Evolutionary conservation across 1,140 invertebrate genomes (phyloP).

Genomic region (Nasonia giraulti): DNA sequence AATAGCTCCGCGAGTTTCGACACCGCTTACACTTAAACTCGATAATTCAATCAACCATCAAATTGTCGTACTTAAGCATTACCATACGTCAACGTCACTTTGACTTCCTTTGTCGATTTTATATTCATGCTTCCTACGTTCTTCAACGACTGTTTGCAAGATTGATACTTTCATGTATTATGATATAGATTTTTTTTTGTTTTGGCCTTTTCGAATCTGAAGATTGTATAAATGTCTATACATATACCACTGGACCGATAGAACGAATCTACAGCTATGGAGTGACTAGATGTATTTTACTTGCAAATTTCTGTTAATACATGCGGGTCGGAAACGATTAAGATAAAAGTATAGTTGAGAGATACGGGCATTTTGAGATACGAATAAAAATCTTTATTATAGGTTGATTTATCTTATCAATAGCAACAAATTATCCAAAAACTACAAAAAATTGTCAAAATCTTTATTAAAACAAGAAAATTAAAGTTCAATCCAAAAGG

Average conservation of each 20-base stretch:
- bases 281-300: background rate
- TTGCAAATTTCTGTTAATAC: background rate
- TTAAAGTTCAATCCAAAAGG: no score
- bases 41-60: slow-evolving; percentile 44
- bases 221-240: background rate
- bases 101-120: slow-evolving; percentile 40
- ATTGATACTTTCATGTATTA: background rate
- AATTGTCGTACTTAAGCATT: slow-evolving; percentile 42
- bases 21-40: slow-evolving; percentile 25
- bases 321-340: background rate
- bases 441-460: no score
- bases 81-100: slow-evolving; percentile 45
- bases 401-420: no score
- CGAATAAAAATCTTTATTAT: no score
- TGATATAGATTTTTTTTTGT: no score
- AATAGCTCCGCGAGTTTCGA: slow-evolving; percentile 12
- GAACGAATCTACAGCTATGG: background rate
- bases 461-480: no score
- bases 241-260: no score
- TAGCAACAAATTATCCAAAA: no score
- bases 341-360: no score
- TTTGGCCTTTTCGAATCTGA: background rate
- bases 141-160: background rate
- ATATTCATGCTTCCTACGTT: slow-evolving; percentile 30
- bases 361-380: no score